These are phyloP conservation scores for Lonchura striata DNA, from an alignment of 2,113 vertebrate genomes.

Conservation along the genomic window DNA sequence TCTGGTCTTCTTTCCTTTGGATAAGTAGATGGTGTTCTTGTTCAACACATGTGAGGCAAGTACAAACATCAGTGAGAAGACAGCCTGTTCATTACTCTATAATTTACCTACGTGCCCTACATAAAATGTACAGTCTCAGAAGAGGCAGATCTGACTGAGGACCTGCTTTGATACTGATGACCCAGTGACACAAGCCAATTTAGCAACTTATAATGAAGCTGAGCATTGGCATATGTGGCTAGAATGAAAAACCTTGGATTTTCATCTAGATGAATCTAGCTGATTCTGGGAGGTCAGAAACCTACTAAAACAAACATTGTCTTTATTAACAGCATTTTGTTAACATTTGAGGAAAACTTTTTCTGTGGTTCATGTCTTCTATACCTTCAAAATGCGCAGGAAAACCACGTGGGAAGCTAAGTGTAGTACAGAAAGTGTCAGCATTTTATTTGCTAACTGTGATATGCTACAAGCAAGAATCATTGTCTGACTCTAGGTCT, in stretches of 20 bases:
- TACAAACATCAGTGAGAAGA: background rate
- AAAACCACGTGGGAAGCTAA: background rate
- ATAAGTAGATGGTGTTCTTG: background rate
- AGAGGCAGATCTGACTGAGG: background rate
- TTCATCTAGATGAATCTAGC: too few species aligned
- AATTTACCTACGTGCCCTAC: background rate
- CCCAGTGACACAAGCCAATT: background rate
- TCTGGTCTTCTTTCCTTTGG: background rate
- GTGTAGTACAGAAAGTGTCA: background rate
- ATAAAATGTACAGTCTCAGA: background rate
- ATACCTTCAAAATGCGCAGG: background rate
- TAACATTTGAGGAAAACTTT: background rate
- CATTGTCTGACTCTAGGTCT: background rate
- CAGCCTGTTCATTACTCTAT: background rate
- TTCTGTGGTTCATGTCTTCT: background rate
- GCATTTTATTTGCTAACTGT: background rate
- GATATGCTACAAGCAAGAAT: background rate
- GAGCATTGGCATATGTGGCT: background rate
- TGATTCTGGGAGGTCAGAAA: background rate
- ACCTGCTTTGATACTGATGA: background rate
- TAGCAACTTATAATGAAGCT: background rate
- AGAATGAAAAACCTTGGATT: background rate
- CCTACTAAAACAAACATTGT: background rate
- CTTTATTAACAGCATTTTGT: background rate
- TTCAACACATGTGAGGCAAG: background rate